phyloP scores from a whole-genome alignment of 2,797 vertebrate genomes.

The Phrynocephalus guinanensis region DNA sequence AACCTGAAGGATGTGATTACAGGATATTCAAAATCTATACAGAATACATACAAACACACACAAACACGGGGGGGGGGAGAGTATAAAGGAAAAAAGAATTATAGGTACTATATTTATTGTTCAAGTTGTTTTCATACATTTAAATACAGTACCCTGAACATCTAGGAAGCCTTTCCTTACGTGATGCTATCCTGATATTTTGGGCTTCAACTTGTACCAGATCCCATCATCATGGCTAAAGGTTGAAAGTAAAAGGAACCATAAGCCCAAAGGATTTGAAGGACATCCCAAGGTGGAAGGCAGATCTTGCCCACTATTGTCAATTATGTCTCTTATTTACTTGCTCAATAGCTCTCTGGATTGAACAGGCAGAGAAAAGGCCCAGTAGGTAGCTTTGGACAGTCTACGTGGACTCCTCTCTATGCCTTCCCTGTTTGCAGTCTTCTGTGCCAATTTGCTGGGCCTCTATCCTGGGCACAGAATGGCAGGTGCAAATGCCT shows the following conservation, averaged over 20 bases:
- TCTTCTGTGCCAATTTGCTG: background rate
- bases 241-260: background rate
- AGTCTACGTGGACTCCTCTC: background rate
- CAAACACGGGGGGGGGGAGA: background rate
- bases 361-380: background rate
- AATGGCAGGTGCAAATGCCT: constrained; percentile 9
- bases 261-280: background rate
- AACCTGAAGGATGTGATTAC: background rate
- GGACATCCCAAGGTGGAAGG: background rate
- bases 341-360: background rate
- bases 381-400: background rate
- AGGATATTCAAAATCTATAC: too few species aligned
- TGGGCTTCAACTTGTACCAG: background rate
- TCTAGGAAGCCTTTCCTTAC: too few species aligned
- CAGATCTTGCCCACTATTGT: too few species aligned
- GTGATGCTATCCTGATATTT: background rate
- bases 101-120: too few species aligned
- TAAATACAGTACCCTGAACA: too few species aligned
- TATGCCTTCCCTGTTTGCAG: background rate
- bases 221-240: background rate
- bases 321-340: background rate
- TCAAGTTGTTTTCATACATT: too few species aligned
- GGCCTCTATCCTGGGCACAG: background rate
- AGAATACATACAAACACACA: background rate
- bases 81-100: background rate